Evolutionary conservation across 2,888 invertebrate species (phyloP).

Genomic region (Drosophila macrothrix): DNA sequence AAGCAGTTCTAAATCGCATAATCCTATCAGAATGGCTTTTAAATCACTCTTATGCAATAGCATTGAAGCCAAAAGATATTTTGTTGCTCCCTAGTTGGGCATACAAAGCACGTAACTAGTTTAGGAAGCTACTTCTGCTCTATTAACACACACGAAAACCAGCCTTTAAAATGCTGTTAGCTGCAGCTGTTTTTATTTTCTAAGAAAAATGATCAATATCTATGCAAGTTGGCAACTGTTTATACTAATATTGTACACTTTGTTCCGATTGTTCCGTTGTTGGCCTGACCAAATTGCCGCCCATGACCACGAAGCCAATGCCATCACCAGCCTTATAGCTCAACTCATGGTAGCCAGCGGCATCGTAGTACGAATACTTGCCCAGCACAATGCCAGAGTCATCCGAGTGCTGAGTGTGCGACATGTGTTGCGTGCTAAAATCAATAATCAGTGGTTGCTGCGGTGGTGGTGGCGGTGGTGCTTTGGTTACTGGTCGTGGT

Average conservation of each 20-base stretch:
- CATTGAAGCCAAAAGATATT: neutral
- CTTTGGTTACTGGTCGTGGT: slow-evolving; percentile 25
- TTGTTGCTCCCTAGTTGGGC: slow-evolving; percentile 7
- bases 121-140: neutral
- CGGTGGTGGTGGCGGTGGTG: slow-evolving; percentile 25
- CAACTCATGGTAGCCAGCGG: slow-evolving; percentile 90
- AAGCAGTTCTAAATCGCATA: too few relatives aligned
- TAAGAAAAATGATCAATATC: slow-evolving; percentile 13
- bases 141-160: neutral
- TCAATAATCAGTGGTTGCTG: slow-evolving; percentile 70
- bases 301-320: slow-evolving; percentile 87
- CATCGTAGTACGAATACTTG: slow-evolving; percentile 89
- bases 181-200: slow-evolving; percentile 25
- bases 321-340: slow-evolving; percentile 90
- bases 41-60: neutral
- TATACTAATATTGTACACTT: neutral
- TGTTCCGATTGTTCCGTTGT: slow-evolving; percentile 34
- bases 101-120: slow-evolving; percentile 13
- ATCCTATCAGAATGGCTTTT: fast-evolving
- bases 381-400: slow-evolving; percentile 85
- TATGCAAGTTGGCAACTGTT: slow-evolving; percentile 16
- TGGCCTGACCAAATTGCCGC: slow-evolving; percentile 81
- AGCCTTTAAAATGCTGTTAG: neutral
- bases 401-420: slow-evolving; percentile 82
- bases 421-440: slow-evolving; percentile 76